Percentiles rank a stretch among this genome's conserved stretches.
phyloP scores from a whole-genome alignment of 2,888 invertebrate genomes.

The Yponomeuta plumbellus region DNA sequence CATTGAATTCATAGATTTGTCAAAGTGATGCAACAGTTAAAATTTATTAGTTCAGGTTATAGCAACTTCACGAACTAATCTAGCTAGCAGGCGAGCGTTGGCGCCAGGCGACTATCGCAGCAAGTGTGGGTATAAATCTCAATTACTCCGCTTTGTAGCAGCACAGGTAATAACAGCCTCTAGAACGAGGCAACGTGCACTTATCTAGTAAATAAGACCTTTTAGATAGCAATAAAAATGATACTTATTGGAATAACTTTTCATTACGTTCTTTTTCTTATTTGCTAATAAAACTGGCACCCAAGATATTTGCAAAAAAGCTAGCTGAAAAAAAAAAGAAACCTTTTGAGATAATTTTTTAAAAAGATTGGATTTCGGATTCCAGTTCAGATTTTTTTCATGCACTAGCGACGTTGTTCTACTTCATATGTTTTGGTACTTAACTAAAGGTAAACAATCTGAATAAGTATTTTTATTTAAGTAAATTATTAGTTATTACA shows the following conservation, averaged over 20 bases:
- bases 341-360: not conserved
- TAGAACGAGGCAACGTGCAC: conserved; percentile 8
- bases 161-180: conserved; percentile 20
- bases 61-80: not conserved
- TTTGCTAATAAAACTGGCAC: not conserved
- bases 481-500: no score
- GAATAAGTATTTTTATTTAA: no score
- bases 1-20: not conserved
- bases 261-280: not conserved
- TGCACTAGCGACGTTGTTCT: conserved; percentile 53
- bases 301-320: not conserved
- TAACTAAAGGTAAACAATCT: no score
- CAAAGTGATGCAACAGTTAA: not conserved
- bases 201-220: conserved; percentile 15
- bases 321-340: not conserved
- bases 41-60: not conserved
- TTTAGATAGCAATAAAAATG: conserved; percentile 14
- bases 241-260: not conserved
- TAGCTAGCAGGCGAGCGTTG: conserved; percentile 8
- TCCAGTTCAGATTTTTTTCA: conserved; percentile 41
- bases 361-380: conserved; percentile 36
- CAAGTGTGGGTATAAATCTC: conserved; percentile 20
- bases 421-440: no score
- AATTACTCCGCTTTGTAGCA: conserved; percentile 20
- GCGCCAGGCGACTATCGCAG: conserved; percentile 19